phyloP scores from a whole-genome alignment of 2,888 invertebrate genomes.

The Melanargia galathea region DNA sequence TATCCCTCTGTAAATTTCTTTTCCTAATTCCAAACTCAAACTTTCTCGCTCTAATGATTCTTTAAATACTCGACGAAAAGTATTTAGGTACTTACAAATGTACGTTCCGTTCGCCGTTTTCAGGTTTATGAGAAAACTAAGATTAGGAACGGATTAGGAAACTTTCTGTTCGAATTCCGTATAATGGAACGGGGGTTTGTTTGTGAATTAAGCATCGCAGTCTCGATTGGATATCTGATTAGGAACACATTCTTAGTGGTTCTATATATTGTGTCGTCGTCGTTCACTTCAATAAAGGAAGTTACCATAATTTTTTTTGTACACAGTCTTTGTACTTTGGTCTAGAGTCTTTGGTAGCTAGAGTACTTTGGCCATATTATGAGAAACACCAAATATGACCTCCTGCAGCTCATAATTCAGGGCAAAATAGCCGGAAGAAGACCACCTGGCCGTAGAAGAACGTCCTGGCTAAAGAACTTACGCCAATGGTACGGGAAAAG shows the following conservation, averaged over 20 bases:
- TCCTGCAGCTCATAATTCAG: no score
- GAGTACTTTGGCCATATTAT: no score
- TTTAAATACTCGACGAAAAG: constrained; percentile 10
- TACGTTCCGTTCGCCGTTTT: constrained; percentile 46
- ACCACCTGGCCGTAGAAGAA: no score
- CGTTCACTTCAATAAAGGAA: no score
- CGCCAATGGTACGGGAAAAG: no score
- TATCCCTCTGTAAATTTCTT: neutral
- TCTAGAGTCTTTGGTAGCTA: no score
- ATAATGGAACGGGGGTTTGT: constrained; percentile 62
- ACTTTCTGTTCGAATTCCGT: constrained; percentile 57
- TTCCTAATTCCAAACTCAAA: neutral
- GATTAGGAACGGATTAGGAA: constrained; percentile 68
- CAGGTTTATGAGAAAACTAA: constrained; percentile 69
- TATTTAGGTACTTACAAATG: constrained; percentile 23
- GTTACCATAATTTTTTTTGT: no score
- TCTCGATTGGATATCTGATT: constrained; percentile 32
- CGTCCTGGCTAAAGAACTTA: no score
- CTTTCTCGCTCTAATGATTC: constrained; percentile 13
- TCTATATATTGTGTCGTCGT: neutral
- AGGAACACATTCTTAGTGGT: constrained; percentile 9
- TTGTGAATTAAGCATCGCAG: constrained; percentile 57
- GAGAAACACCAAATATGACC: no score
- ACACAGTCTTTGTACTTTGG: no score
- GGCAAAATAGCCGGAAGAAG: no score